Evolutionary conservation across 2,888 invertebrate genomes (phyloP), one percentile per base, ranked within the genome.

Genomic region (Dryococelus australis): DNA sequence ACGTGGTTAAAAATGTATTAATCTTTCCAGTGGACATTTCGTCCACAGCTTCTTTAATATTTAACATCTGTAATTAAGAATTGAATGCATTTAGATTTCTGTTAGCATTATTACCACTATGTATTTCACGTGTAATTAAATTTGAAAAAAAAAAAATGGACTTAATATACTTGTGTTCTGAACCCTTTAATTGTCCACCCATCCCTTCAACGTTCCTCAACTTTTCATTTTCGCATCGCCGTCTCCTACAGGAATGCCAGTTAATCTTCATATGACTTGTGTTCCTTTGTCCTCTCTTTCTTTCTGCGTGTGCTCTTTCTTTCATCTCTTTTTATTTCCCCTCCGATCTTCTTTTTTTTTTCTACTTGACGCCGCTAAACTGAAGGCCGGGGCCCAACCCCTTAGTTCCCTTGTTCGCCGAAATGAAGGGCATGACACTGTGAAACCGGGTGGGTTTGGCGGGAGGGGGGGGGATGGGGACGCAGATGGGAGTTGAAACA

Each of bases 221-320:
- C 0, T 1, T 65, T 24, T 83, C 35, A 35, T 35, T 28, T 43
- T n/a, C 43, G 28, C 83, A 28, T 83, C 20, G 13, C 28, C 83
- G 35, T 35, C 83, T 83, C 35, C 43, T 83, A 43, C 43, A 83
- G 83, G 83, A 83, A 83, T 43, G 35, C 28, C 83, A 83, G 83
- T 83, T 83, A 83, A 83, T 83, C 83, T 83, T 83, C 83, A 83
- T 83, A 83, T 83, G 83, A 83, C 83, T 83, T 83, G 83, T 83
- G 83, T 83, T 83, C 28, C 83, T 35, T 43, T 83, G 83, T 83
- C 28, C 35, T 83, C 16, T 28, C 35, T 35, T 83, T 43, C n/a
- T 13, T 35, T 0, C 24, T 16, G 28, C 24, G 43, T 12, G 20
- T 83, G 28, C n/a, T 28, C 16, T 28, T 35, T 16, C 43, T 9